phyloP scores from a whole-genome alignment of 2,797 vertebrate species.

The Florisuga fusca region DNA sequence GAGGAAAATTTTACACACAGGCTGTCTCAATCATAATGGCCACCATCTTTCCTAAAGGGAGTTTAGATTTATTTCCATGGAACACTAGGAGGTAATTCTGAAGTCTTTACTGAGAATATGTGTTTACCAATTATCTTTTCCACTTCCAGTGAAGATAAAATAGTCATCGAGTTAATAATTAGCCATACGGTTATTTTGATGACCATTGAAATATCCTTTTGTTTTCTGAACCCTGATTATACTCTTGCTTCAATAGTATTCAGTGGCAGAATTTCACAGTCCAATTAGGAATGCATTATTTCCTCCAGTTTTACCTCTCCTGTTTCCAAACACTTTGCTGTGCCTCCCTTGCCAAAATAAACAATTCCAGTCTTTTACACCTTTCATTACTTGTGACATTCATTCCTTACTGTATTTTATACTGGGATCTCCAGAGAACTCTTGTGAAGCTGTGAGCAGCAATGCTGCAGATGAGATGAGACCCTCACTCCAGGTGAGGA shows the following conservation, averaged over 20 bases:
- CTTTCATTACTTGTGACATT: not conserved
- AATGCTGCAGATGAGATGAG: not conserved
- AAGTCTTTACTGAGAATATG: not conserved
- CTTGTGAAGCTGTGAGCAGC: not conserved
- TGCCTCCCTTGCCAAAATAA: not conserved
- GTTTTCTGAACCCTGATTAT: not conserved
- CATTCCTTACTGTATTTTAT: not conserved
- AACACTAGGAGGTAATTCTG: not conserved
- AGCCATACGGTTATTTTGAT: not conserved
- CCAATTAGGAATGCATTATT: not conserved
- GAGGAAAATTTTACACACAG: conserved; percentile 5
- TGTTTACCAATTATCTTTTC: not conserved
- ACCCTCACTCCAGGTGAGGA: not conserved
- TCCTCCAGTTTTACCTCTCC: not conserved
- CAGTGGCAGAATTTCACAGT: not conserved
- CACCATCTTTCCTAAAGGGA: conserved; percentile 3
- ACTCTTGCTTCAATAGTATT: not conserved
- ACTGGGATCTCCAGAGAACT: not conserved
- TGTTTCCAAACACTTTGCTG: not conserved
- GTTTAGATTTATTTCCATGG: not conserved
- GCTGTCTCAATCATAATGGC: not conserved
- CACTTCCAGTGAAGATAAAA: not conserved
- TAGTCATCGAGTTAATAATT: not conserved
- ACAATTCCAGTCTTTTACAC: not conserved
- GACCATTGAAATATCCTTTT: not conserved